A percentile compares a stretch with the other conserved stretches of the same genome.
phyloP scores from a whole-genome alignment of 2,113 vertebrate species.

The Marcusenius ussheri region DNA sequence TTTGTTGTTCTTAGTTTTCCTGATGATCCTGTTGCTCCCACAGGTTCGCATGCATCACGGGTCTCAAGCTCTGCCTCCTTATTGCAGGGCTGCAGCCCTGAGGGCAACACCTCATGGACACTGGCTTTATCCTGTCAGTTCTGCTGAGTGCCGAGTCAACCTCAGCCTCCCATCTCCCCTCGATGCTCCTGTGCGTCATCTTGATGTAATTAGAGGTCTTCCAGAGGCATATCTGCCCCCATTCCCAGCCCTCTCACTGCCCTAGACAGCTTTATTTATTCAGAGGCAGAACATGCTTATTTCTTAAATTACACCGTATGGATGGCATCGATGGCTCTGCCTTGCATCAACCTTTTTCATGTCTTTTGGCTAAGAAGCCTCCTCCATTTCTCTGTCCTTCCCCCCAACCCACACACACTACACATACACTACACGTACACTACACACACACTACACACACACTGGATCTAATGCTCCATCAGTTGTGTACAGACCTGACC shows the following conservation, averaged over 20 bases:
- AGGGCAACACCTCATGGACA: constrained; percentile 27
- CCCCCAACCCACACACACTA: not conserved
- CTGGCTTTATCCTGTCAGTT: constrained; percentile 36
- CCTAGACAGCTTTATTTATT: constrained; percentile 52
- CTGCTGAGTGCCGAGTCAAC: constrained; percentile 35
- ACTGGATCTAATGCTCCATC: not conserved
- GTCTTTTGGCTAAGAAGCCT: constrained; percentile 37
- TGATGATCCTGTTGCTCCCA: not conserved
- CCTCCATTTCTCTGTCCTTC: not conserved
- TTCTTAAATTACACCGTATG: constrained; percentile 53
- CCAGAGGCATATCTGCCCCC: constrained; percentile 40
- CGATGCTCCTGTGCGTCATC: constrained; percentile 52
- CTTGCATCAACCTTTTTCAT: constrained; percentile 36
- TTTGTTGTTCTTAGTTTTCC: not conserved
- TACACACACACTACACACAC: not conserved
- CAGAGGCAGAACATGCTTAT: constrained; percentile 43
- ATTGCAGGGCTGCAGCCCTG: constrained; percentile 6
- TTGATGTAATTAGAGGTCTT: constrained; percentile 61
- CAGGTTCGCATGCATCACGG: not conserved
- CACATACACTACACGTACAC: not conserved
- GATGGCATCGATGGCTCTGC: constrained; percentile 23
- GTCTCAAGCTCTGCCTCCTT: constrained; percentile 13
- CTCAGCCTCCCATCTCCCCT: constrained; percentile 37
- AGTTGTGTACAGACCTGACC: not conserved
- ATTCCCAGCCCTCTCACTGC: constrained; percentile 43